These are phyloP conservation scores for Argya squamiceps DNA, from an alignment of 2,797 vertebrate species.

Conservation along the genomic window DNA sequence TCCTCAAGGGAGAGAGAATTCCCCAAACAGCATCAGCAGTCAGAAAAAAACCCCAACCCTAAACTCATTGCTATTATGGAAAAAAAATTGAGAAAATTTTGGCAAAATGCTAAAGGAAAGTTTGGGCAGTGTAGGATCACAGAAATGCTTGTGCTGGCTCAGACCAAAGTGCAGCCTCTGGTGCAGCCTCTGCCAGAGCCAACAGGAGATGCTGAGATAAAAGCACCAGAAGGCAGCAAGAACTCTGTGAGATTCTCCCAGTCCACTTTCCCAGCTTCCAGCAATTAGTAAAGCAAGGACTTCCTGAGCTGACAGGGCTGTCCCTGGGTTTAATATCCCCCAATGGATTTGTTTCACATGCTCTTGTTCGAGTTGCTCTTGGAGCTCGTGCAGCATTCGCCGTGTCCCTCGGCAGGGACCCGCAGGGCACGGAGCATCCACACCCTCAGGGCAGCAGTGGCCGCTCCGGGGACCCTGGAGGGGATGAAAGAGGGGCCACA, in stretches of 20 bases:
- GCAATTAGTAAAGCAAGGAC: neutral
- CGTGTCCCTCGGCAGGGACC: neutral
- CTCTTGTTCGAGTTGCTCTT: neutral
- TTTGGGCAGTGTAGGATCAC: neutral
- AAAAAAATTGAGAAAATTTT: neutral
- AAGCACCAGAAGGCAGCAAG: neutral
- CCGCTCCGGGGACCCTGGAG: neutral
- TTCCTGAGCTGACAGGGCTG: constrained; percentile 1
- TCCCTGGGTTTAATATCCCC: neutral
- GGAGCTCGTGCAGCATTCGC: rapidly evolving
- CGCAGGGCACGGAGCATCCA: neutral
- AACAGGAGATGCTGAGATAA: neutral
- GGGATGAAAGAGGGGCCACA: neutral
- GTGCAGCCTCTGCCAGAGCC: neutral
- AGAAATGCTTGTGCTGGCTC: neutral
- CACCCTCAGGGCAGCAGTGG: rapidly evolving
- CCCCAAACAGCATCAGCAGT: neutral
- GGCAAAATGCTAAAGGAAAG: neutral
- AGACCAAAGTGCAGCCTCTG: neutral
- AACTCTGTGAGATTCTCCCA: neutral
- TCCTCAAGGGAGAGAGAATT: neutral
- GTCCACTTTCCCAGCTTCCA: constrained; percentile 50
- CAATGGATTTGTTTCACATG: neutral
- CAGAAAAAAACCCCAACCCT: neutral
- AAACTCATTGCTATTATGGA: neutral